Percentiles rank a stretch among this genome's conserved stretches.
phyloP scores from a whole-genome alignment of 2,888 invertebrate genomes.

The Onthophagus sagittarius region DNA sequence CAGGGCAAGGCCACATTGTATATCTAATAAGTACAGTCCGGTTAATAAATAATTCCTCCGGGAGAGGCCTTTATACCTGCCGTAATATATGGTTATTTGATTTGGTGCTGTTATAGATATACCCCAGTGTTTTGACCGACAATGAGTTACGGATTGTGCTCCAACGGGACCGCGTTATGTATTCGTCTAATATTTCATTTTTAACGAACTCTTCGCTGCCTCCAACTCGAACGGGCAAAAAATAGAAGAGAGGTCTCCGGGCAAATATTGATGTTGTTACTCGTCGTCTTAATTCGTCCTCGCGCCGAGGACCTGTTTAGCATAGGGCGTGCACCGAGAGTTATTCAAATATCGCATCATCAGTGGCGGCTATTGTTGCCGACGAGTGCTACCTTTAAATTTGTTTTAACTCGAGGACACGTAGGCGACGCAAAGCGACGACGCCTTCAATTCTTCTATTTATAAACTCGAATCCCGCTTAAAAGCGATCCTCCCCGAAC shows the following conservation, averaged over 20 bases:
- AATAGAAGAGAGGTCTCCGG: neutral
- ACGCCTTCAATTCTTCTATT: neutral
- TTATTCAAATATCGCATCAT: slow-evolving; percentile 24
- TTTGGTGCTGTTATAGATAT: slow-evolving; percentile 28
- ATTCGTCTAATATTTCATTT: slow-evolving; percentile 19
- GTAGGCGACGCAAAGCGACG: neutral
- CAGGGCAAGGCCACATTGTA: slow-evolving; percentile 33
- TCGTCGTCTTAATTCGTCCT: neutral
- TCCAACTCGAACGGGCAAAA: neutral
- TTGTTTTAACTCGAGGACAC: neutral
- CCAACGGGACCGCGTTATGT: slow-evolving; percentile 17
- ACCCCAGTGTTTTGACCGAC: slow-evolving; percentile 32
- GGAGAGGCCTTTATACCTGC: slow-evolving; percentile 30
- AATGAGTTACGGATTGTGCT: slow-evolving; percentile 28
- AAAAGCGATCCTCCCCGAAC: neutral
- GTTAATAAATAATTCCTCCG: slow-evolving; percentile 33
- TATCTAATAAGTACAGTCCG: slow-evolving; percentile 33
- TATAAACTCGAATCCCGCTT: neutral
- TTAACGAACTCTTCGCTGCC: slow-evolving; percentile 17
- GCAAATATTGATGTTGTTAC: neutral
- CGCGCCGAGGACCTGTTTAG: slow-evolving; percentile 23
- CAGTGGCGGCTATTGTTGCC: neutral
- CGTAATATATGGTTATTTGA: slow-evolving; percentile 31
- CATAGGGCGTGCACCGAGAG: slow-evolving; percentile 30
- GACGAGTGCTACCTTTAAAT: neutral